phyloP scores from a whole-genome alignment of 2,888 invertebrate species.

The Masnerella sp. region DNA sequence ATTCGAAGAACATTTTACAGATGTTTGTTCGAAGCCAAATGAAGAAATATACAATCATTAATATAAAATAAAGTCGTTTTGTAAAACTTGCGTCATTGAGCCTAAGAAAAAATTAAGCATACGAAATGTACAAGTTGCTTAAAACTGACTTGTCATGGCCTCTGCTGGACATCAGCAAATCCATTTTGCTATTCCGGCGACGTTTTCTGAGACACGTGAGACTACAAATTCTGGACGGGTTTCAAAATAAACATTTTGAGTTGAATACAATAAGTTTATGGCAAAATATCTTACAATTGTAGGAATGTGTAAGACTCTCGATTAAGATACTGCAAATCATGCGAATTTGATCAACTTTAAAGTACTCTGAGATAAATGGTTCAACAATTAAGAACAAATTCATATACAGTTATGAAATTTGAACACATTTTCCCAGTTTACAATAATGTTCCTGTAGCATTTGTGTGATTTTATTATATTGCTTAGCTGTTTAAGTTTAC shows the following conservation, averaged over 20 bases:
- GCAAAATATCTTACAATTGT: slow-evolving; percentile 18
- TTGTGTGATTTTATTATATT: too few relatives aligned
- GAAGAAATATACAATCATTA: too few relatives aligned
- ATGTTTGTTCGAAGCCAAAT: neutral
- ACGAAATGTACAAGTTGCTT: slow-evolving; percentile 14
- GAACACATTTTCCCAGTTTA: too few relatives aligned
- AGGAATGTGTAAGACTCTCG: too few relatives aligned
- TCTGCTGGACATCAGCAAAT: slow-evolving; percentile 20
- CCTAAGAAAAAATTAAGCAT: slow-evolving; percentile 9
- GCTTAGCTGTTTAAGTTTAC: too few relatives aligned
- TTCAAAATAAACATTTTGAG: slow-evolving; percentile 21
- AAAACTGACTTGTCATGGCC: slow-evolving; percentile 28
- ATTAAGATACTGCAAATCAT: too few relatives aligned
- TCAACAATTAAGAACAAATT: too few relatives aligned
- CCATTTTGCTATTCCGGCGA: slow-evolving; percentile 18
- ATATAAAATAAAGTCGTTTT: neutral
- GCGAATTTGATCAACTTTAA: neutral
- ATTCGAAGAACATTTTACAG: slow-evolving; percentile 3
- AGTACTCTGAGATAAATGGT: too few relatives aligned
- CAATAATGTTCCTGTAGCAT: too few relatives aligned
- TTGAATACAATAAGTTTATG: slow-evolving; percentile 26
- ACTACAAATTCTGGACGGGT: slow-evolving; percentile 39
- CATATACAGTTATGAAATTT: too few relatives aligned
- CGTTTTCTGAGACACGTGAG: slow-evolving; percentile 10
- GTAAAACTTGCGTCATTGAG: neutral